These are phyloP conservation scores for Brienomyrus longianalis DNA, from an alignment of 2,113 vertebrate genomes.

Conservation along the genomic window DNA sequence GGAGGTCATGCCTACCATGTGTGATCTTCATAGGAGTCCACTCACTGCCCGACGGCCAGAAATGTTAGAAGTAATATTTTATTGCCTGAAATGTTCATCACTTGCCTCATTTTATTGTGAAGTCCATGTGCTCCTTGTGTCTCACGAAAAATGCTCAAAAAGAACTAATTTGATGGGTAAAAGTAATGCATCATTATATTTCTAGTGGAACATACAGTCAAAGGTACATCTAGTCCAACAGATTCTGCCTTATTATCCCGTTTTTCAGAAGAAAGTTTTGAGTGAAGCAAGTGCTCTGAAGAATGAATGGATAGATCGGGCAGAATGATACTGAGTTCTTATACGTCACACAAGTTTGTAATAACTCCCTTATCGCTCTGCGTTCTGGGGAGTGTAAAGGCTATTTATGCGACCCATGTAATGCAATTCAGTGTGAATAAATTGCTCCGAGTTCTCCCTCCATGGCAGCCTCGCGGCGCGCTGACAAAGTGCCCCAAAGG, in stretches of 20 bases:
- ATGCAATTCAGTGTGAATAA: slow-evolving; percentile 50
- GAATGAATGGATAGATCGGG: background rate
- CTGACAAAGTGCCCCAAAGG: slow-evolving; percentile 41
- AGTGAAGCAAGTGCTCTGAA: background rate
- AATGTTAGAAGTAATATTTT: background rate
- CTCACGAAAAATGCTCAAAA: background rate
- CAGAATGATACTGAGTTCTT: background rate
- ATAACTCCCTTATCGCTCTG: background rate
- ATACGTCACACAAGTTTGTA: background rate
- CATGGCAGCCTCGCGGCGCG: slow-evolving; percentile 38
- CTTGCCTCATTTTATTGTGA: background rate
- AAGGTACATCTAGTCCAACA: background rate
- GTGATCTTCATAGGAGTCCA: background rate
- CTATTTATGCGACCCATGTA: slow-evolving; percentile 28
- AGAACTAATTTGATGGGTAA: background rate
- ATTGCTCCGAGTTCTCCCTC: slow-evolving; percentile 48
- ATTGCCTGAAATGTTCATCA: background rate
- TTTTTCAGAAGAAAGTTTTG: background rate
- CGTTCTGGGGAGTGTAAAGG: background rate
- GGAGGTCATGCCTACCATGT: background rate
- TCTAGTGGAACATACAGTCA: background rate
- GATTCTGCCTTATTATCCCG: background rate
- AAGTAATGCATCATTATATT: background rate
- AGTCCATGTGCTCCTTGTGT: background rate
- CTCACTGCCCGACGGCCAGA: background rate